Evolutionary conservation across 2,113 vertebrate genomes (phyloP).

Genomic region (Stictonetta naevosa): DNA sequence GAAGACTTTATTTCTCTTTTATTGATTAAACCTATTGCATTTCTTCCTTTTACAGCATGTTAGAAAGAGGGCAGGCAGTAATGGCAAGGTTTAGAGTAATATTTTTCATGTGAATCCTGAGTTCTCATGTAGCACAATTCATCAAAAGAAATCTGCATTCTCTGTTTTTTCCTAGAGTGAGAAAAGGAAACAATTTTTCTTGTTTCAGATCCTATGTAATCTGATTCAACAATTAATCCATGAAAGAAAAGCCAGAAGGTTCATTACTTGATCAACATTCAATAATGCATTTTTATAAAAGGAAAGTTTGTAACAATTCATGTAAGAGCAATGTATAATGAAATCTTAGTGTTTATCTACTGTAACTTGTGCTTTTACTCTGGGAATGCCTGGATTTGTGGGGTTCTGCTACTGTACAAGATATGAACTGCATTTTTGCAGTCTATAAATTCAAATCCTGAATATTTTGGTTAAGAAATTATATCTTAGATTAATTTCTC

Average conservation of each 20-base stretch:
- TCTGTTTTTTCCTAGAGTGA: neutral
- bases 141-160: neutral
- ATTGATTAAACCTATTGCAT: neutral
- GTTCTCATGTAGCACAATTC: neutral
- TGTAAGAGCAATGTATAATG: neutral
- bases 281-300: neutral
- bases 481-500: neutral
- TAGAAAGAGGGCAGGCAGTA: conserved; percentile 2
- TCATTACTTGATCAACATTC: neutral
- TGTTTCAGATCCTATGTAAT: neutral
- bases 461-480: neutral
- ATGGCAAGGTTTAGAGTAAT: neutral
- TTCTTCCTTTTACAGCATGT: conserved; percentile 3
- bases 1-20: conserved; percentile 26
- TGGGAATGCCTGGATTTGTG: neutral
- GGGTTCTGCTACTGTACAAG: neutral
- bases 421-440: neutral
- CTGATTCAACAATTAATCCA: neutral
- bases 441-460: neutral
- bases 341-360: neutral
- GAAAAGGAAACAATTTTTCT: neutral
- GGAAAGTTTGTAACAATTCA: neutral
- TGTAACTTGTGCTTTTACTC: neutral
- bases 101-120: neutral
- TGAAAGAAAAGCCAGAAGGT: neutral